Evolutionary conservation across 2,888 invertebrate genomes (phyloP).

Genomic region (Serrognathus titanus): DNA sequence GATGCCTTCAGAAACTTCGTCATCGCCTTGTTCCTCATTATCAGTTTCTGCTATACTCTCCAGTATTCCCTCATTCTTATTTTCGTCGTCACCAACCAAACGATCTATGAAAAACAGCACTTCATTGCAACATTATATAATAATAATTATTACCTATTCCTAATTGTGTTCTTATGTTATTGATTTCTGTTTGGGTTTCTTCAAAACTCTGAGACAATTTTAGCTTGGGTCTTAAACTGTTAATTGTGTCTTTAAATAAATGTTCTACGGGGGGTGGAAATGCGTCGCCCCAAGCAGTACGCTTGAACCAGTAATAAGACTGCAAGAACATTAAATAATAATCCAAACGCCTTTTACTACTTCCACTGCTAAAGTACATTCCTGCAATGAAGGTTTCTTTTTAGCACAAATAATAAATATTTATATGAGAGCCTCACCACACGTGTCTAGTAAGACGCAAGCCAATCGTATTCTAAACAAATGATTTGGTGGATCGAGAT

Average conservation of each 20-base stretch:
- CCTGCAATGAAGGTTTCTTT: conserved; percentile 27
- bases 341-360: conserved; percentile 84
- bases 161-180: conserved; percentile 62
- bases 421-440: conserved; percentile 60
- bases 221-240: conserved; percentile 77
- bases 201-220: conserved; percentile 71
- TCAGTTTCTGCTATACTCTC: conserved; percentile 53
- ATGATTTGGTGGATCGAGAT: conserved; percentile 84
- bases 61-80: conserved; percentile 27
- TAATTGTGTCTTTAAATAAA: conserved; percentile 82
- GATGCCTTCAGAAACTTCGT: conserved; percentile 44
- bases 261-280: conserved; percentile 90
- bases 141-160: conserved; percentile 36
- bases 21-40: conserved; percentile 52
- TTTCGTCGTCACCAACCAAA: conserved; percentile 12
- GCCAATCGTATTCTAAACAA: conserved; percentile 85
- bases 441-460: conserved; percentile 88
- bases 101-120: conserved; percentile 10
- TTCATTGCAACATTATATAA: background rate
- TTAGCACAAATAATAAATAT: background rate
- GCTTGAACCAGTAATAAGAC: conserved; percentile 90
- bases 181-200: conserved; percentile 78
- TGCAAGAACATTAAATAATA: conserved; percentile 92
- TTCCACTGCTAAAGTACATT: conserved; percentile 87
- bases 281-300: conserved; percentile 67